These are phyloP conservation scores for Pachydiplax longipennis DNA, from an alignment of 2,888 invertebrate species.

Conservation along the genomic window DNA sequence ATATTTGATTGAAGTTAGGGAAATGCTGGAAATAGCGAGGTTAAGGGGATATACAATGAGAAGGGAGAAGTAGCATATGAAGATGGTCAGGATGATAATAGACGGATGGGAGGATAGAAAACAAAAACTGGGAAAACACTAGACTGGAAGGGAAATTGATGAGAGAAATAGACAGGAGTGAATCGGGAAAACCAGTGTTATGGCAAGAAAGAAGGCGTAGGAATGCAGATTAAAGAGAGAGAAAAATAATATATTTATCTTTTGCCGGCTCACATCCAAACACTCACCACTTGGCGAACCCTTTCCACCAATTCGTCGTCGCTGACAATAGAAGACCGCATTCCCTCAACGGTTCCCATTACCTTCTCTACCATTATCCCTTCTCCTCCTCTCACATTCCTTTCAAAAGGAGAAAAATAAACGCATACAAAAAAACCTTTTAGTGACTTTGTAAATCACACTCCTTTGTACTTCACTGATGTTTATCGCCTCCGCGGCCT, in stretches of 20 bases:
- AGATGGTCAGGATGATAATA: too few species aligned
- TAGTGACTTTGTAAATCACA: slow-evolving; percentile 1
- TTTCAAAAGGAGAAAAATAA: background rate
- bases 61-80: too few species aligned
- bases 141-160: too few species aligned
- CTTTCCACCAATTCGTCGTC: background rate
- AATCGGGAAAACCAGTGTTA: too few species aligned
- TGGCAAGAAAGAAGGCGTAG: too few species aligned
- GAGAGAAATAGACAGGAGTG: too few species aligned
- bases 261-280: background rate
- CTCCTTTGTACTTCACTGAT: background rate
- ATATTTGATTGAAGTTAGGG: too few species aligned
- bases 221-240: too few species aligned
- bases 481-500: background rate
- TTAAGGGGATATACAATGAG: too few species aligned
- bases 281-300: background rate
- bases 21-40: too few species aligned
- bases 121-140: too few species aligned
- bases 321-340: background rate
- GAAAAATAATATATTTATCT: background rate
- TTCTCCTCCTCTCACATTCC: background rate
- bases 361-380: background rate
- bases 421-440: background rate
- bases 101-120: too few species aligned
- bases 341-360: background rate